Percentiles rank a stretch among this genome's conserved stretches.
Conservation (phyloP, 2,113 vertebrate genomes). For the Hippocampus guttulatus region DNA sequence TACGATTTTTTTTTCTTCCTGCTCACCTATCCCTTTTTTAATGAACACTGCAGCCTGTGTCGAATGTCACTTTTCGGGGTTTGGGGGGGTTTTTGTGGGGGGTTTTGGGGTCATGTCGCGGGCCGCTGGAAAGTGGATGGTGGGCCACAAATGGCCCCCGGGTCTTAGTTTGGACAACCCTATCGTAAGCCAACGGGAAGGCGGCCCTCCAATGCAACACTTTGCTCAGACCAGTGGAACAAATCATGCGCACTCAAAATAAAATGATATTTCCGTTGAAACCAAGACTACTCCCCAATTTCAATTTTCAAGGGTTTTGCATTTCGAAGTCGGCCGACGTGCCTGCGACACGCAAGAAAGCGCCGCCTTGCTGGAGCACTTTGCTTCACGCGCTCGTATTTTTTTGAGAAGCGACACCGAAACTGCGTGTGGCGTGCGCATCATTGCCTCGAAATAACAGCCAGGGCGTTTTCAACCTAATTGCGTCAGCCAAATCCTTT, state of each 20-base stretch:
- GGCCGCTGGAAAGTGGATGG: too few relatives aligned
- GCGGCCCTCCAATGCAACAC: too few relatives aligned
- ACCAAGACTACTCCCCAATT: background rate
- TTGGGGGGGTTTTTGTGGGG: too few relatives aligned
- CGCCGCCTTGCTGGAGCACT: background rate
- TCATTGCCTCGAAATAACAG: conserved; percentile 6
- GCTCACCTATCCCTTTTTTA: too few relatives aligned
- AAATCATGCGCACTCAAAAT: background rate
- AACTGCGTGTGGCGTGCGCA: background rate
- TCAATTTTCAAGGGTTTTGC: background rate
- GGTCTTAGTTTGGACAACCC: too few relatives aligned
- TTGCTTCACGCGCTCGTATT: background rate
- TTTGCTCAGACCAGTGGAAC: too few relatives aligned
- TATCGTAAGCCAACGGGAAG: too few relatives aligned
- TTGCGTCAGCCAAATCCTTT: background rate
- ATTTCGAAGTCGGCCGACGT: background rate
- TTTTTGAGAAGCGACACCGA: background rate
- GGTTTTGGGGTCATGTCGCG: too few relatives aligned
- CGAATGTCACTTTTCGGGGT: too few relatives aligned
- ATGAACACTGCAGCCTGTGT: too few relatives aligned
- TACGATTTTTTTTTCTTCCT: too few relatives aligned
- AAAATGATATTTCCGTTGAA: background rate
- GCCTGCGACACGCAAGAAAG: background rate
- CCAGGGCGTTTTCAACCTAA: background rate
- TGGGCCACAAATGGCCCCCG: too few relatives aligned